Conservation (phyloP, 2,113 vertebrate species). For the Lycaon pictus region DNA sequence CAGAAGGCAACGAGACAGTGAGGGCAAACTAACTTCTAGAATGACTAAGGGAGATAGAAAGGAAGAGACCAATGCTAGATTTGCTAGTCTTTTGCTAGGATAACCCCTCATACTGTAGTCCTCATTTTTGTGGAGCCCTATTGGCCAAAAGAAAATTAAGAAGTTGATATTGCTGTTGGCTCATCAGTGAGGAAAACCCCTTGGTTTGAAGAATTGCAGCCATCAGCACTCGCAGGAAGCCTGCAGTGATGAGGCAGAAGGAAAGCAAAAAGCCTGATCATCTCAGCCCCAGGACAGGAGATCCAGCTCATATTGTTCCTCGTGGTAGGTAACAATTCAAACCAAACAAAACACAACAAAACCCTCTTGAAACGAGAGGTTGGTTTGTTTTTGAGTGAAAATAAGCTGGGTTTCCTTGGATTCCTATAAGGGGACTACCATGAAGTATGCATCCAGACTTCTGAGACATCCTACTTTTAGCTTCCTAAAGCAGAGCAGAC, state of each 20-base stretch:
- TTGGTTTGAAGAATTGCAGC: background rate
- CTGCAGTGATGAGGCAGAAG: background rate
- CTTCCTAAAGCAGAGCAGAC: background rate
- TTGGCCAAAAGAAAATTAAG: slow-evolving; percentile 21
- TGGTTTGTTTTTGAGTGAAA: background rate
- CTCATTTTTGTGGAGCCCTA: background rate
- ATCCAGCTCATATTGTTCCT: background rate
- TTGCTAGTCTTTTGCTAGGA: slow-evolving; percentile 18
- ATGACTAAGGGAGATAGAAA: background rate
- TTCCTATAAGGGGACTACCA: background rate
- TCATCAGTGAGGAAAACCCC: background rate
- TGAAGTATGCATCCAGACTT: background rate
- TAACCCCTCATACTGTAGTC: background rate
- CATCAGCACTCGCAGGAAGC: background rate
- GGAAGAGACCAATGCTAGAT: background rate
- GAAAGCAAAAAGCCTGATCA: background rate
- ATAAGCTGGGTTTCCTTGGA: slow-evolving; percentile 36
- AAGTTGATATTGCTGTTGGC: background rate
- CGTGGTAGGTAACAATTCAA: background rate
- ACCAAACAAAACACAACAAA: background rate
- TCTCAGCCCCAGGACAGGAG: background rate
- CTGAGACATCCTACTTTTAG: background rate
- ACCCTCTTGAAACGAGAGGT: background rate
- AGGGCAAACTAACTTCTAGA: slow-evolving; percentile 18
- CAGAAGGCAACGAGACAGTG: slow-evolving; percentile 3